Evolutionary conservation across 1,140 invertebrate species (phyloP).

Genomic region (Rhizoglyphus robini): DNA sequence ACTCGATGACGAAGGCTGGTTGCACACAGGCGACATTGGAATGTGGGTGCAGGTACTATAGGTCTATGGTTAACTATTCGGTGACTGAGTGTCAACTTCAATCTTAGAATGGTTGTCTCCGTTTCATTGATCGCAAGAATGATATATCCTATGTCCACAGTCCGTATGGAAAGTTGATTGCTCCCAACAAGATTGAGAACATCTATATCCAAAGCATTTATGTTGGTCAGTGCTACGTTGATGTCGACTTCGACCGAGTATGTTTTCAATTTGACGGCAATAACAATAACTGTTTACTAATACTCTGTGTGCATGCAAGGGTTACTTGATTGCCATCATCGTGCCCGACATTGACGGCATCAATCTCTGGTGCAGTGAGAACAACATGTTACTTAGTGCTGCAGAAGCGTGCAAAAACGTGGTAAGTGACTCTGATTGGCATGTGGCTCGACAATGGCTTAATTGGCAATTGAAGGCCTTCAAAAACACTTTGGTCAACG

Average conservation of each 20-base stretch:
- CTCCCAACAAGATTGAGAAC: conserved; percentile 97
- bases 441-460: neutral
- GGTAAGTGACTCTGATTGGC: conserved; percentile 16
- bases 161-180: conserved; percentile 94
- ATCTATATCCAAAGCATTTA: conserved; percentile 82
- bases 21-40: conserved; percentile 87
- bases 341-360: conserved; percentile 18
- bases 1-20: conserved; percentile 56
- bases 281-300: neutral
- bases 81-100: neutral
- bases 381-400: conserved; percentile 9
- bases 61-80: neutral
- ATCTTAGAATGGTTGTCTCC: neutral
- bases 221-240: conserved; percentile 89
- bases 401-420: conserved; percentile 21
- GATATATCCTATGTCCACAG: conserved; percentile 75
- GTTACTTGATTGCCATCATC: conserved; percentile 14
- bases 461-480: conserved; percentile 44
- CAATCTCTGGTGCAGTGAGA: conserved; percentile 21
- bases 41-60: conserved; percentile 46
- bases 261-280: no score
- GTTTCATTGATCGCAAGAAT: conserved; percentile 2
- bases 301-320: neutral
- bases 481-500: conserved; percentile 75
- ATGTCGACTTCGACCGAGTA: conserved; percentile 90